Base-by-base conservation (phyloP, 2,797 vertebrate species). In the Lepilemur septentrionalis region DNA sequence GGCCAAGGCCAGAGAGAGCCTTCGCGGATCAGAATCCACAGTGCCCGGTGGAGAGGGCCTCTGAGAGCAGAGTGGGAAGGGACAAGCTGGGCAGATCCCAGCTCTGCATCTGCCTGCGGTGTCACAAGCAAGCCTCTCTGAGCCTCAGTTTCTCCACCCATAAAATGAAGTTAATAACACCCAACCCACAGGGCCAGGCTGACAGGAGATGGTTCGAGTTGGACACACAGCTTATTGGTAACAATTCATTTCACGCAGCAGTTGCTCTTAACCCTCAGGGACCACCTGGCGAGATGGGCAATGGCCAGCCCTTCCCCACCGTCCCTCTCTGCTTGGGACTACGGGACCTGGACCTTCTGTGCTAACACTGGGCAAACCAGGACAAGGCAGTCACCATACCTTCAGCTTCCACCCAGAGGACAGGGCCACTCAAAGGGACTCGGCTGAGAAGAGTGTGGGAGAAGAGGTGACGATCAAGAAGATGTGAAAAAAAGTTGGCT, bases 161-260 rank as follows among this genome's bases (percentile, higher is more conserved):
- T 22, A 43, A 78, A 61, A 55, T 2, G 50, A 92, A 88, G 30
- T 22, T 48, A 28, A 10, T 20, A 28, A 32, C 1, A 5, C 35
- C 23, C 13, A n/a, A 38, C 8, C 28, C 46, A 12, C 38, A 2
- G 6, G 79, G 15, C 11, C n/a, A 1, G 43, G 52, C 20, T 50
- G 35, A 52, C 50, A 79, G 2, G 46, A 86, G 43, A 57, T 28
- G 82, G 38, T 4, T 0, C 10, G 5, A 0, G 0, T 0, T 30
- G 86, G 38, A 35, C 52, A 28, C 14, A 1, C 0, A 25, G 41
- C 48, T 55, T 48, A 8, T 13, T 0, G 4, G 20, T 7, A 14
- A 23, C 14, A 28, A 20, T 23, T 76, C 78, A 8, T 22, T 50
- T 35, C 15, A 41, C 22, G 11, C 22, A 11, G 69, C 38, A 20